These are phyloP conservation scores for Ariopsis seemanni DNA, from an alignment of 2,113 vertebrate genomes.

Conservation along the genomic window DNA sequence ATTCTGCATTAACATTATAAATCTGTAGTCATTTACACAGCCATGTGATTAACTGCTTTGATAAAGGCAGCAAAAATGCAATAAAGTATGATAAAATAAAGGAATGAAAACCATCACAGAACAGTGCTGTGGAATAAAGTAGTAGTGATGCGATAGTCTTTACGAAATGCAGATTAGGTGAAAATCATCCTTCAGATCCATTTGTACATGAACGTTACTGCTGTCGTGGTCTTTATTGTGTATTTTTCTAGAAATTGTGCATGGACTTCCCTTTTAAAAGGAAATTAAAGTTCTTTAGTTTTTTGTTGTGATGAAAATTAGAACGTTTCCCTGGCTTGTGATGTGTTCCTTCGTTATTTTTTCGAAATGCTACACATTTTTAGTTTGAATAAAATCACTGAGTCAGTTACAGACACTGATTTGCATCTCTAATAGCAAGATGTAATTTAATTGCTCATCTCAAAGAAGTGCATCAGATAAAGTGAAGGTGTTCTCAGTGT, in stretches of 20 bases:
- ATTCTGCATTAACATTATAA: background rate
- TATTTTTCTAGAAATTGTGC: too few species aligned
- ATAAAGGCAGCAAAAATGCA: background rate
- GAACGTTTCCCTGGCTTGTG: too few species aligned
- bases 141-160: background rate
- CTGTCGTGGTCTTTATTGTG: too few species aligned
- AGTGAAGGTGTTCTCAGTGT: too few species aligned
- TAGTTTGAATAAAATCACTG: background rate
- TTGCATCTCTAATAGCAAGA: background rate
- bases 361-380: background rate
- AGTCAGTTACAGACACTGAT: background rate
- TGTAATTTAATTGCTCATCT: background rate
- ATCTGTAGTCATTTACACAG: background rate
- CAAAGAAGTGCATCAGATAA: background rate
- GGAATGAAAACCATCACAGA: background rate
- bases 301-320: too few species aligned
- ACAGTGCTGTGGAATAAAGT: background rate
- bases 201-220: too few species aligned
- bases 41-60: background rate
- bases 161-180: background rate
- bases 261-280: too few species aligned
- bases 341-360: background rate
- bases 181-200: too few species aligned
- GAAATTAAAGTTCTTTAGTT: background rate
- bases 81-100: background rate